A percentile compares a stretch with the other conserved stretches of the same genome.
phyloP scores from a whole-genome alignment of 2,113 vertebrate genomes.

The Burhinus oedicnemus region DNA sequence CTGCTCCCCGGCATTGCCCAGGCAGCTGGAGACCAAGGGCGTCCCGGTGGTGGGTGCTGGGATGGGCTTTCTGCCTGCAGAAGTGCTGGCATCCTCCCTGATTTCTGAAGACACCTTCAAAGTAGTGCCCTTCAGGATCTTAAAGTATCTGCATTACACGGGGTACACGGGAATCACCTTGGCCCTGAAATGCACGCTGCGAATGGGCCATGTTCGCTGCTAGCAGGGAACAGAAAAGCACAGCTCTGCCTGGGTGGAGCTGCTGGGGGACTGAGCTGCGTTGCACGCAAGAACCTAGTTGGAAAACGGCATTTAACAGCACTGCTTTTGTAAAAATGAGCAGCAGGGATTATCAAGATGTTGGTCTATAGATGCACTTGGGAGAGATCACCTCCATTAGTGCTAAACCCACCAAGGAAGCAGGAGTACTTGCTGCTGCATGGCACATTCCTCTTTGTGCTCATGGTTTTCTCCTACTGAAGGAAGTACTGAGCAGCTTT shows the following conservation, averaged over 20 bases:
- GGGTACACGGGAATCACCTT: neutral
- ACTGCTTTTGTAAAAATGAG: neutral
- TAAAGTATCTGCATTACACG: neutral
- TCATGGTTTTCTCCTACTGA: neutral
- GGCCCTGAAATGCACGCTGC: neutral
- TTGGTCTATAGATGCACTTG: neutral
- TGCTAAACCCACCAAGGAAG: neutral
- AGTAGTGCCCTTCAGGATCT: neutral
- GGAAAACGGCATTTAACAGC: neutral
- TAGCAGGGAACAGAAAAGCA: neutral
- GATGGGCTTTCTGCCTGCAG: neutral
- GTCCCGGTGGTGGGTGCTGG: rapidly evolving
- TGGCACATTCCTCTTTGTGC: neutral
- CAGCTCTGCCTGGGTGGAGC: neutral
- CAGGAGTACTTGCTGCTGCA: neutral
- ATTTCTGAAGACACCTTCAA: neutral
- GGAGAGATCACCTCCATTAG: neutral
- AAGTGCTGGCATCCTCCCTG: neutral
- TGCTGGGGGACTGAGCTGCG: neutral
- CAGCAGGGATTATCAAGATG: neutral
- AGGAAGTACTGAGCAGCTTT: neutral
- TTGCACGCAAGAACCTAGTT: neutral
- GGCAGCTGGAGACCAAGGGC: neutral
- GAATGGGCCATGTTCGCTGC: neutral
- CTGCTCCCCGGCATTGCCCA: neutral